These are phyloP conservation scores for Diorhabda elongata DNA, from an alignment of 1,140 invertebrate species.

Conservation along the genomic window DNA sequence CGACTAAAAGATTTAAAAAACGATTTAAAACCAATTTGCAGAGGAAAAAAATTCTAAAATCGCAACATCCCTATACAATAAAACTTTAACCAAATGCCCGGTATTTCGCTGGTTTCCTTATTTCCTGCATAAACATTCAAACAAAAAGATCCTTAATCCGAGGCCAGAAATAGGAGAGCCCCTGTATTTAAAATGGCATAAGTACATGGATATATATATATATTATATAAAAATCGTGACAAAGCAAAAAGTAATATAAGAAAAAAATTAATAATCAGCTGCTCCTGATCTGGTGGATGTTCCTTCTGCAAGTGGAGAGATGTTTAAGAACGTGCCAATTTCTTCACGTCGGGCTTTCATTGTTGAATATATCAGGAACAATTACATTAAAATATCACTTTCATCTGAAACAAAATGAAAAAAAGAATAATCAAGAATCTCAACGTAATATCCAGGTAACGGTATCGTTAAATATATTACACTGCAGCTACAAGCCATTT, in stretches of 20 bases:
- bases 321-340: background rate
- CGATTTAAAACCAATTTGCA: no score
- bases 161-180: conserved; percentile 3
- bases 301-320: conserved; percentile 5
- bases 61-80: no score
- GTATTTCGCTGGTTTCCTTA: no score
- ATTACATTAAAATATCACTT: background rate
- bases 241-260: conserved; percentile 15
- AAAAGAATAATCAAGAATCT: conserved; percentile 3
- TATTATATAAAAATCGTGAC: conserved; percentile 9
- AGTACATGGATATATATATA: conserved; percentile 13
- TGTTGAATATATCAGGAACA: background rate
- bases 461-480: no score
- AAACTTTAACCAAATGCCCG: no score
- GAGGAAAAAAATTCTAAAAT: no score
- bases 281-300: conserved; percentile 5
- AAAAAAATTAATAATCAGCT: conserved; percentile 20
- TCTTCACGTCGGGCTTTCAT: background rate
- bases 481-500: no score
- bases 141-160: no score
- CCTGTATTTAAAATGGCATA: conserved; percentile 9
- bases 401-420: conserved; percentile 3
- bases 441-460: background rate
- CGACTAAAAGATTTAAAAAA: no score
- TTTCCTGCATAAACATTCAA: no score